Evolutionary conservation across 2,888 invertebrate species (phyloP).

Genomic region (Caenorhabditis virilis): DNA sequence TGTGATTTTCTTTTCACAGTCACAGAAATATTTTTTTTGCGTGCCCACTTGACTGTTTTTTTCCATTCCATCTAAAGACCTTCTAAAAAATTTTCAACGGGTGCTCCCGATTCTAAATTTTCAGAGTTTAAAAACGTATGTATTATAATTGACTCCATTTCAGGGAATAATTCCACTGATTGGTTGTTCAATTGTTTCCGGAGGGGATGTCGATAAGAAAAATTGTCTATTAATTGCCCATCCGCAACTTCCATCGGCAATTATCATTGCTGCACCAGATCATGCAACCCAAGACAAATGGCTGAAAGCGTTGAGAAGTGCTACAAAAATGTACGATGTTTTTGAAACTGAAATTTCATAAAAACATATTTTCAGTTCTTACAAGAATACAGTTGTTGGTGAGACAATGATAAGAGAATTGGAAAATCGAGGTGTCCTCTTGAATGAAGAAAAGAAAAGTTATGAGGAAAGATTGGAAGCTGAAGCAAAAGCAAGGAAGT

Average conservation of each 20-base stretch:
- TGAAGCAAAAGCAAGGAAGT: constrained; percentile 51
- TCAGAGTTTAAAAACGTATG: no score
- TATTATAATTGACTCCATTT: no score
- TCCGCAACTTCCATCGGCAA: constrained; percentile 57
- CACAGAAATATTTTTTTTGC: no score
- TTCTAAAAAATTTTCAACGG: no score
- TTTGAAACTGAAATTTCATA: neutral
- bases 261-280: constrained; percentile 58
- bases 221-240: constrained; percentile 62
- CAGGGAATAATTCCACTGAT: constrained; percentile 61
- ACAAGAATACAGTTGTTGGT: constrained; percentile 59
- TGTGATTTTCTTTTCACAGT: no score
- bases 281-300: constrained; percentile 53
- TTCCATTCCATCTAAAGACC: no score
- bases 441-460: constrained; percentile 57
- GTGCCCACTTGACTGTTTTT: no score
- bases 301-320: constrained; percentile 56
- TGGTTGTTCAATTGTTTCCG: constrained; percentile 60
- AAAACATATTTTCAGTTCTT: constrained; percentile 47
- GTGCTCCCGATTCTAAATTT: no score
- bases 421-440: constrained; percentile 47
- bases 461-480: constrained; percentile 55
- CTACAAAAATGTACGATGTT: constrained; percentile 57
- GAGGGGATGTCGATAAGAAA: constrained; percentile 58
- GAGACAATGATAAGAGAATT: constrained; percentile 56